Evolutionary conservation across 2,113 vertebrate genomes (phyloP).

Genomic region (Entomyzon cyanotis): DNA sequence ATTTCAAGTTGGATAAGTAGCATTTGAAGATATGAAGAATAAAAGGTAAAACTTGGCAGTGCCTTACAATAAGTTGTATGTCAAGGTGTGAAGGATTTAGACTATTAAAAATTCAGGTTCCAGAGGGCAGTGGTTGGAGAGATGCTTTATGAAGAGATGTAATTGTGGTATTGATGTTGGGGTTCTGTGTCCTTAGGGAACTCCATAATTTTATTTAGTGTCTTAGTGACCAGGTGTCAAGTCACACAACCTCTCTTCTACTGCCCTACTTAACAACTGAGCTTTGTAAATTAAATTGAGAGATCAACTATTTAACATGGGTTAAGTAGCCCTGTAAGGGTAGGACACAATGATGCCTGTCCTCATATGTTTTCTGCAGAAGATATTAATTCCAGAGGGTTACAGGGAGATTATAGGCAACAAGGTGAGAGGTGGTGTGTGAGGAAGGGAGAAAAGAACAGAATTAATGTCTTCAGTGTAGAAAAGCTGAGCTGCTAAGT

Average conservation of each 20-base stretch:
- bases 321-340: not conserved
- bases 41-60: not conserved
- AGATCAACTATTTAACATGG: not conserved
- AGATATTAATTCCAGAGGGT: not conserved
- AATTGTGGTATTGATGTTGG: not conserved
- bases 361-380: not conserved
- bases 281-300: conserved; percentile 7
- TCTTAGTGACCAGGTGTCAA: not conserved
- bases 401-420: not conserved
- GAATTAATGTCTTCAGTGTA: not conserved
- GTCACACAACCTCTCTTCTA: not conserved
- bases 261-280: not conserved
- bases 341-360: not conserved
- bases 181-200: not conserved
- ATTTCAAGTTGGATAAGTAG: not conserved
- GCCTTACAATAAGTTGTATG: not conserved
- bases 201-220: not conserved
- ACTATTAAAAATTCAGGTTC: not conserved
- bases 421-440: not conserved
- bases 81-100: not conserved
- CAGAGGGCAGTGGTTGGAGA: not conserved
- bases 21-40: not conserved
- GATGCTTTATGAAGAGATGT: not conserved
- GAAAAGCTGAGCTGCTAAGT: not conserved
- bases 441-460: not conserved